Conservation (phyloP, 1,140 invertebrate species). For the Holotrichia oblita region DNA sequence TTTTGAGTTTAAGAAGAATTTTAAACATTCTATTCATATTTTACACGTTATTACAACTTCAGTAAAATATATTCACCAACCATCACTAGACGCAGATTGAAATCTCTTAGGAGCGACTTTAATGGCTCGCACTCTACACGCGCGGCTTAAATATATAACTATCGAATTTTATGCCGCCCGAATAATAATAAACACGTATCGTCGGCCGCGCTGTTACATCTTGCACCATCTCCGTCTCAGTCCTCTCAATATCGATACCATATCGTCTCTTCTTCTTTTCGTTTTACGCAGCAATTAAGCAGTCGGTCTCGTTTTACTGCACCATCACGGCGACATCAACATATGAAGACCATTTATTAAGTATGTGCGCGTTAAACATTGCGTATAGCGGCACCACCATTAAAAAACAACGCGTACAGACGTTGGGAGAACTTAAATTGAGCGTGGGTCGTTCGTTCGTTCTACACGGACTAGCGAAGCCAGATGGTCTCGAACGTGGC, state of each 20-base stretch:
- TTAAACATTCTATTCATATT: too few relatives aligned
- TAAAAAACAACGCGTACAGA: neutral
- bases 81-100: too few relatives aligned
- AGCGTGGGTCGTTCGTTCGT: neutral
- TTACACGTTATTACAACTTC: too few relatives aligned
- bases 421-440: neutral
- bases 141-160: neutral
- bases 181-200: slow-evolving; percentile 17
- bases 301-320: slow-evolving; percentile 15
- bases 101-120: neutral
- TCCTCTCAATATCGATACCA: neutral
- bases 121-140: neutral
- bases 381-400: neutral
- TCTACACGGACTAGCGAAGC: neutral
- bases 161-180: neutral
- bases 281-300: neutral
- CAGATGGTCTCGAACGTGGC: slow-evolving; percentile 10
- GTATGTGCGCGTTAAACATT: slow-evolving; percentile 1
- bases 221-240: neutral
- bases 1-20: too few relatives aligned
- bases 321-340: slow-evolving; percentile 15
- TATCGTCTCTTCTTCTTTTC: neutral
- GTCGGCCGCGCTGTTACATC: neutral
- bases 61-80: too few relatives aligned
- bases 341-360: slow-evolving; percentile 13